A percentile compares a stretch with the other conserved stretches of the same genome.
phyloP scores from a whole-genome alignment of 2,797 vertebrate genomes.

The Mormyrus proboscirostris region DNA sequence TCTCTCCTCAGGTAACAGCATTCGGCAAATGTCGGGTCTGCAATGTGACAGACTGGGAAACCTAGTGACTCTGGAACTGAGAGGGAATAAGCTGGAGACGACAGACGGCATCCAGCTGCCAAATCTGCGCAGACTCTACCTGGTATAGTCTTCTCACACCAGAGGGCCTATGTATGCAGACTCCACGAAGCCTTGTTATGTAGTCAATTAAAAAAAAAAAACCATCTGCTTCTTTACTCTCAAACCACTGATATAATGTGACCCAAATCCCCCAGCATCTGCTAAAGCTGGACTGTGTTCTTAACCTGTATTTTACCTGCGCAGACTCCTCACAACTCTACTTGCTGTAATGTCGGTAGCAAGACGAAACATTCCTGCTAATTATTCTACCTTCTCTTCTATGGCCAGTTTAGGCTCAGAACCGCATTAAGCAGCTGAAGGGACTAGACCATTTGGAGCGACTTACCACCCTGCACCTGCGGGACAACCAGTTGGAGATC shows the following conservation, averaged over 20 bases:
- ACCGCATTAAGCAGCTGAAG: slow-evolving; percentile 67
- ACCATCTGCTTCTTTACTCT: not conserved
- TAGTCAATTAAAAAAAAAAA: not conserved
- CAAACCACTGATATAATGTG: not conserved
- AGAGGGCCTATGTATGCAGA: not conserved
- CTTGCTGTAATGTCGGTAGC: not conserved
- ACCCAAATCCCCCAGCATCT: not conserved
- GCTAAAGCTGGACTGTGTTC: not conserved
- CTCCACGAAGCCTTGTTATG: not conserved
- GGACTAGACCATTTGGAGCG: slow-evolving; percentile 66
- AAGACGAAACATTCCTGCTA: not conserved
- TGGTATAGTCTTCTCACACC: slow-evolving; percentile 58
- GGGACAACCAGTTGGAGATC: slow-evolving; percentile 76
- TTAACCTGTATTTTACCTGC: not conserved
- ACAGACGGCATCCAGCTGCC: slow-evolving; percentile 76
- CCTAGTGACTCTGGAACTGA: slow-evolving; percentile 77
- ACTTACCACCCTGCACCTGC: slow-evolving; percentile 76
- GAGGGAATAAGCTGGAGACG: slow-evolving; percentile 71
- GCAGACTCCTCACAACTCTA: not conserved
- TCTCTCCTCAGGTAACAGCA: slow-evolving; percentile 68
- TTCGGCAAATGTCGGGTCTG: slow-evolving; percentile 59
- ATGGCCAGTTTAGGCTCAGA: slow-evolving; percentile 68
- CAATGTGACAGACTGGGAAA: slow-evolving; percentile 59
- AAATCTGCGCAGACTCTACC: slow-evolving; percentile 71
- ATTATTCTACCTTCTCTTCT: not conserved